Base-by-base conservation (phyloP, 2,888 invertebrate genomes). In the Corbicula japonica region DNA sequence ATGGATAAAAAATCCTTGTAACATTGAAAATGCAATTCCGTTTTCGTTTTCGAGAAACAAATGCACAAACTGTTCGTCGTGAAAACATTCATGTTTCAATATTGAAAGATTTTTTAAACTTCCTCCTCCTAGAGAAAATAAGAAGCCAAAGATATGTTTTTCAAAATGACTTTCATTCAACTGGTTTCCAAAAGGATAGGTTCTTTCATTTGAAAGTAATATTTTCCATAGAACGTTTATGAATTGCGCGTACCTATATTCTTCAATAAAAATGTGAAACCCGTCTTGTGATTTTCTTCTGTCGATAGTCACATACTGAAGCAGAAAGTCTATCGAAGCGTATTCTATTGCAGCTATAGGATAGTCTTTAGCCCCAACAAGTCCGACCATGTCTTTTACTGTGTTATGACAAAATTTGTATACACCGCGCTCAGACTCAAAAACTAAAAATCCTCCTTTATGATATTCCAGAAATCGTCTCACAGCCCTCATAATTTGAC, bases 361-460 rank as follows among this genome's bases (percentile, higher is more conserved):
- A 46, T 69, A 65, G 4, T 78, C 78, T 26, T 78, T 52, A n/a
- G 63, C 58, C 2, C 65, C 52, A 5, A 78, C 78, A 48, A 78
- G 50, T n/a, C 78, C 78, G 28, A 78, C 52, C 78, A 78, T 78
- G 34, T 78, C 78, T 28, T 46, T 38, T 21, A 78, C 69, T 4
- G 65, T 50, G 26, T 65, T 69, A 48, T 78, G 78, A 28, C 41
- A 60, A 26, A 78, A 74, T 4, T 28, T 18, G 35, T 74, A 78
- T 12, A 23, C 21, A 4, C 73, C 78, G 12, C 23, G n/a, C 0
- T 54, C 21, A n/a, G 28, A 10, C 3, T 32, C 30, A 41, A 54
- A 70, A 21, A 26, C 23, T 1, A 78, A 10, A 30, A 54, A 54
- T 28, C 54, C n/a, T n/a, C n/a, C 63, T 35, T 32, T 28, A 34